A percentile compares a stretch with the other conserved stretches of the same genome.
Conservation (phyloP, 2,113 vertebrate species). For the Scophthalmus maximus region DNA sequence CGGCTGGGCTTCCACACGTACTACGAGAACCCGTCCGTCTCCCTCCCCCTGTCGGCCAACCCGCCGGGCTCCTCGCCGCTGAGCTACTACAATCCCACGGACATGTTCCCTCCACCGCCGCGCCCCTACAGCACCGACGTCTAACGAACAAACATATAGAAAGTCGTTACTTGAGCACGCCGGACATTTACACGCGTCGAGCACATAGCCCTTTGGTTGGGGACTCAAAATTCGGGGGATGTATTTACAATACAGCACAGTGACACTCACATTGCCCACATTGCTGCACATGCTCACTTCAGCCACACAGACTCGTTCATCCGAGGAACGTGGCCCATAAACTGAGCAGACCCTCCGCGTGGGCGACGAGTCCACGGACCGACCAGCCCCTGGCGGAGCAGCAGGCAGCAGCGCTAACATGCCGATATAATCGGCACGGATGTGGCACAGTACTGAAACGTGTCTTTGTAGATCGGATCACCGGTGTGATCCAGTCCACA, state of each 20-base stretch:
- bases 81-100: slow-evolving; percentile 80
- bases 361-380: slow-evolving; percentile 4
- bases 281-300: slow-evolving; percentile 25
- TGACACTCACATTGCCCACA: slow-evolving; percentile 16
- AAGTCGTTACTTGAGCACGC: slow-evolving; percentile 3
- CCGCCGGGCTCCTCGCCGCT: slow-evolving; percentile 81
- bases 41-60: slow-evolving; percentile 81
- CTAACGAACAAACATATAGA: slow-evolving; percentile 69
- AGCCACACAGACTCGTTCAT: slow-evolving; percentile 18
- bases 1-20: slow-evolving; percentile 86
- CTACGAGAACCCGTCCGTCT: slow-evolving; percentile 87
- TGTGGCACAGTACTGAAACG: neutral
- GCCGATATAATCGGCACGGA: slow-evolving; percentile 10
- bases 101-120: slow-evolving; percentile 85
- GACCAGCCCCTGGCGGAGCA: neutral
- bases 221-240: slow-evolving; percentile 28
- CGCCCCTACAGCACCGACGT: slow-evolving; percentile 94
- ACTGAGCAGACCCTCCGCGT: slow-evolving; percentile 23
- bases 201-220: slow-evolving; percentile 19
- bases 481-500: neutral
- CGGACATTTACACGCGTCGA: neutral
- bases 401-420: neutral
- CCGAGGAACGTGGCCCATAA: slow-evolving; percentile 27
- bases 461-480: neutral
- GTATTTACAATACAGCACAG: slow-evolving; percentile 38